These are phyloP conservation scores for Papilio protenor DNA, from an alignment of 2,888 invertebrate genomes.

Conservation along the genomic window DNA sequence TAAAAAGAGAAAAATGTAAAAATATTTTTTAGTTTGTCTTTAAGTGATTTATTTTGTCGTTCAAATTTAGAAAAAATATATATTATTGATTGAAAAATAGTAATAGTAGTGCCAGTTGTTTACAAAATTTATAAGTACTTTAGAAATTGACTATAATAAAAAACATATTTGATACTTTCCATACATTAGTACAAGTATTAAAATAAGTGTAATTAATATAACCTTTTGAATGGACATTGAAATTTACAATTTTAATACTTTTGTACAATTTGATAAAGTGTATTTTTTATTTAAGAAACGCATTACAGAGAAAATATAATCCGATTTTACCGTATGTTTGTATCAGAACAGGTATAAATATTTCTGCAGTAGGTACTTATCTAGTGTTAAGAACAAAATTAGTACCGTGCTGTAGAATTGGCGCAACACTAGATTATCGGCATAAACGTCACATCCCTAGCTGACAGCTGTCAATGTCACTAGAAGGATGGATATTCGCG, in stretches of 20 bases:
- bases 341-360: no score
- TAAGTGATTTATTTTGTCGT: neutral
- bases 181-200: conserved; percentile 27
- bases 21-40: no score
- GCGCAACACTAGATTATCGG: no score
- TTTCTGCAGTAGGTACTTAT: no score
- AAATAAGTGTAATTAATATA: neutral
- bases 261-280: neutral
- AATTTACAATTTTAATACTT: neutral
- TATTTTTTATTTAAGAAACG: neutral
- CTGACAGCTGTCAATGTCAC: no score
- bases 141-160: neutral
- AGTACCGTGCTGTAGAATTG: no score
- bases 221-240: neutral
- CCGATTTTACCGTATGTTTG: no score
- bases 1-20: no score
- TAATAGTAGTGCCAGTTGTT: neutral
- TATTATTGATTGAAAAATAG: neutral
- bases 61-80: neutral
- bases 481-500: no score
- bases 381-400: no score
- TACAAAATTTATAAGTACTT: neutral
- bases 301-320: neutral
- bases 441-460: no score
- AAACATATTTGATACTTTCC: neutral